Conservation (phyloP, 2,113 vertebrate genomes). For the Urocitellus parryii region DNA sequence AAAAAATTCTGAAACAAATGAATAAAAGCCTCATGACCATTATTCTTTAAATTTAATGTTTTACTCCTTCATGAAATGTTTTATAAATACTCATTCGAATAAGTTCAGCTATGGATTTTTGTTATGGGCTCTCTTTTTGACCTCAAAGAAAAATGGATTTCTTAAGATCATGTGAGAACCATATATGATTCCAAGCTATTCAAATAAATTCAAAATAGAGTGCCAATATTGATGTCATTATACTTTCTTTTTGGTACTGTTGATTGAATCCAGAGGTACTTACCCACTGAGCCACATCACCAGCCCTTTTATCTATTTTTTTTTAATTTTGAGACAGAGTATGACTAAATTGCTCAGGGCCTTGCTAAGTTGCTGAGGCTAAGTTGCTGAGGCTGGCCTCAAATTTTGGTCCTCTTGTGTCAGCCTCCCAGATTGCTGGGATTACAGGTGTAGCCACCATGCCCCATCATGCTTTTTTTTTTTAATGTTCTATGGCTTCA, state of each 20-base stretch:
- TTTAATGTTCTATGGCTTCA: neutral
- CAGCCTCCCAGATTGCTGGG: too few species aligned
- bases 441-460: too few species aligned
- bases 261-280: too few species aligned
- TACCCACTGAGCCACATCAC: too few species aligned
- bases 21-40: neutral
- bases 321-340: too few species aligned
- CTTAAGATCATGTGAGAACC: neutral
- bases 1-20: neutral
- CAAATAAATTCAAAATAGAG: neutral
- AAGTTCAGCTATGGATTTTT: neutral
- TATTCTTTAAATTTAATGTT: conserved; percentile 28
- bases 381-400: too few species aligned
- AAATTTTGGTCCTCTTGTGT: too few species aligned
- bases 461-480: too few species aligned
- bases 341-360: too few species aligned
- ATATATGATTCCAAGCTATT: neutral
- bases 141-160: conserved; percentile 24
- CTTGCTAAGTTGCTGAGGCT: too few species aligned
- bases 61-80: neutral
- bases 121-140: neutral
- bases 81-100: neutral
- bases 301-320: too few species aligned
- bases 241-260: neutral
- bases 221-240: neutral